Conservation (phyloP, 2,797 vertebrate genomes). For the Artibeus lituratus region DNA sequence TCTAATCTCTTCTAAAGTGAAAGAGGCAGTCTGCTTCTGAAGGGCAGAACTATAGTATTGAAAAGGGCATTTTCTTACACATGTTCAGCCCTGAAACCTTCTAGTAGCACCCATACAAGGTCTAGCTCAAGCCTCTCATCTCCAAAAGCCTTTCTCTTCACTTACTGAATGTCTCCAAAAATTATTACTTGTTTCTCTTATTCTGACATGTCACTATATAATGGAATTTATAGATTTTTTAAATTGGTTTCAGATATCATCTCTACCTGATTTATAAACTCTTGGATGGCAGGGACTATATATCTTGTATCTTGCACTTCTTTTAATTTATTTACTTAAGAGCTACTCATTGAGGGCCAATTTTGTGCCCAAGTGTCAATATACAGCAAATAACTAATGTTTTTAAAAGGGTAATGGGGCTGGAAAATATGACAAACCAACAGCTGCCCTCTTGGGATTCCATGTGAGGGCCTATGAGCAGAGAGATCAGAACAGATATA, state of each 20-base stretch:
- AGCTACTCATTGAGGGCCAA: not conserved
- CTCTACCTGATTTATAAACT: not conserved
- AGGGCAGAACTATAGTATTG: not conserved
- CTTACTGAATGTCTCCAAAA: not conserved
- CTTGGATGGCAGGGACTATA: not conserved
- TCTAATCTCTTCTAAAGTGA: slow-evolving; percentile 38
- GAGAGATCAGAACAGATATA: not conserved
- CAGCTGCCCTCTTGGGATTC: not conserved
- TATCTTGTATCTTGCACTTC: not conserved
- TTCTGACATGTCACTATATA: not conserved
- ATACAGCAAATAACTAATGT: not conserved
- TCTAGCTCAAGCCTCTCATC: not conserved
- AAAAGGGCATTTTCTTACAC: not conserved
- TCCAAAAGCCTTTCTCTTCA: slow-evolving; percentile 7
- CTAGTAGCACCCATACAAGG: not conserved
- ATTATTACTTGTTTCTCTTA: not conserved
- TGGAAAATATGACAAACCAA: slow-evolving; percentile 14
- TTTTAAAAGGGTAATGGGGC: not conserved
- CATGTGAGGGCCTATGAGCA: not conserved
- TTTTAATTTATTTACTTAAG: not conserved
- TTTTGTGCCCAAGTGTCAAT: not conserved
- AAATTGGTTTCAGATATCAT: slow-evolving; percentile 4
- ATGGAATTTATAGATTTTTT: not conserved
- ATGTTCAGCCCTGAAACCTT: not conserved
- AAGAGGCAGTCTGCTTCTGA: slow-evolving; percentile 7